Conservation (phyloP, 37 sponge, comb jelly and placozoan genomes). For the Geodia barretti region DNA sequence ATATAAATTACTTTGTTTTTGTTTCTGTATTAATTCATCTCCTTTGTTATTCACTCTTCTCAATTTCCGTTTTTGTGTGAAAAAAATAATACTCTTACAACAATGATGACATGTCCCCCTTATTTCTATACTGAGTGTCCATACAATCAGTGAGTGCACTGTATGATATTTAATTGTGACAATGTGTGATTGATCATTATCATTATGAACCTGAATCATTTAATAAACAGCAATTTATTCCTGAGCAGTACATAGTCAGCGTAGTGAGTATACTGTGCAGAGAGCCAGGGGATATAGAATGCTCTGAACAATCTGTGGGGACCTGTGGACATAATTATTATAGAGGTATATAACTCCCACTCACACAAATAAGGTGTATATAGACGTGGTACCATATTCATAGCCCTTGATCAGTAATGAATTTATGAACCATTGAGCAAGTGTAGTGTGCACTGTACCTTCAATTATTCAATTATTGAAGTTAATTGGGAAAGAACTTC, state of each 20-base stretch:
- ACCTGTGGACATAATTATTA: conserved; percentile 25
- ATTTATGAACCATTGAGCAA: no score
- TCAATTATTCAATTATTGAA: no score
- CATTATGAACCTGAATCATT: background rate
- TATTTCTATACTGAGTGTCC: background rate
- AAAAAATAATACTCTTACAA: no score
- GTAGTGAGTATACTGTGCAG: conserved; percentile 19
- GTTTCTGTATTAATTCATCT: no score
- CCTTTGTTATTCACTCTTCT: no score
- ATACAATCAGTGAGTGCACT: background rate
- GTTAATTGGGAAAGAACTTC: no score
- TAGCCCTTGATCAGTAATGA: no score
- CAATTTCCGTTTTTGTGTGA: no score
- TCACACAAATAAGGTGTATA: background rate
- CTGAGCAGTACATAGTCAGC: conserved; percentile 50
- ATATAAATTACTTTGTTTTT: no score
- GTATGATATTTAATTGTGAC: background rate
- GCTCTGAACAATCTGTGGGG: conserved; percentile 78
- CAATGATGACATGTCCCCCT: background rate
- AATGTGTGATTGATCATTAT: background rate
- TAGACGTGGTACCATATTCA: no score
- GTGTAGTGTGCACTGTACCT: background rate
- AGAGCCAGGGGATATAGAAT: conserved; percentile 79
- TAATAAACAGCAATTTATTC: conserved; percentile 15
- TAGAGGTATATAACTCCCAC: background rate